phyloP scores from a whole-genome alignment of 2,797 vertebrate genomes.

The Benthosema pterotum region DNA sequence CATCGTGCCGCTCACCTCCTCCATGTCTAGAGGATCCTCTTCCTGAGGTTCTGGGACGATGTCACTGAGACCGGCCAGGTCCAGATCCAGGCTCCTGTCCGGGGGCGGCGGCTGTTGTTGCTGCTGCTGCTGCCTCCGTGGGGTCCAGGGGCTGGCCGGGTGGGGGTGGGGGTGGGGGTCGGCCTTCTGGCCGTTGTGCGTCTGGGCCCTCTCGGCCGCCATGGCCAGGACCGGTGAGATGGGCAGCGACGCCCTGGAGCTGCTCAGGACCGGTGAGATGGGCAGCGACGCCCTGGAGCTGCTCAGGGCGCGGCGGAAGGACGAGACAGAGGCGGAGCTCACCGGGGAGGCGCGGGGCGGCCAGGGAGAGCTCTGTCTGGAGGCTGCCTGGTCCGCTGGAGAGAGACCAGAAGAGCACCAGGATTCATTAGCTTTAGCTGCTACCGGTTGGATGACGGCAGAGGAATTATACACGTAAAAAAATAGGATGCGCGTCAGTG shows the following conservation, averaged over 20 bases:
- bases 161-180: no score
- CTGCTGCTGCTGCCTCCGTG: no score
- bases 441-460: no score
- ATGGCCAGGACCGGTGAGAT: constrained; percentile 79
- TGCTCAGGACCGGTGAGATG: constrained; percentile 74
- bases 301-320: constrained; percentile 71
- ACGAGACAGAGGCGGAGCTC: constrained; percentile 80
- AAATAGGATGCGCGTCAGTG: no score
- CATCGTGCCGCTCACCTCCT: constrained; percentile 83
- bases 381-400: constrained; percentile 75
- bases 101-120: no score
- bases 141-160: constrained; percentile 49
- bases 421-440: no score
- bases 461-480: no score
- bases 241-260: constrained; percentile 69
- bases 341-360: constrained; percentile 80
- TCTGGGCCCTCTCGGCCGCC: constrained; percentile 71
- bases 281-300: constrained; percentile 71
- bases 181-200: constrained; percentile 46
- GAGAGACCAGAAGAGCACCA: background rate
- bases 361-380: constrained; percentile 74
- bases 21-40: constrained; percentile 84
- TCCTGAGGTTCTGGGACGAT: constrained; percentile 67
- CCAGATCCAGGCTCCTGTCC: constrained; percentile 62
- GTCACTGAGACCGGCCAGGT: constrained; percentile 67